Base-by-base conservation (phyloP, 2,113 vertebrate genomes). In the Chamaetylas fuelleborni region DNA sequence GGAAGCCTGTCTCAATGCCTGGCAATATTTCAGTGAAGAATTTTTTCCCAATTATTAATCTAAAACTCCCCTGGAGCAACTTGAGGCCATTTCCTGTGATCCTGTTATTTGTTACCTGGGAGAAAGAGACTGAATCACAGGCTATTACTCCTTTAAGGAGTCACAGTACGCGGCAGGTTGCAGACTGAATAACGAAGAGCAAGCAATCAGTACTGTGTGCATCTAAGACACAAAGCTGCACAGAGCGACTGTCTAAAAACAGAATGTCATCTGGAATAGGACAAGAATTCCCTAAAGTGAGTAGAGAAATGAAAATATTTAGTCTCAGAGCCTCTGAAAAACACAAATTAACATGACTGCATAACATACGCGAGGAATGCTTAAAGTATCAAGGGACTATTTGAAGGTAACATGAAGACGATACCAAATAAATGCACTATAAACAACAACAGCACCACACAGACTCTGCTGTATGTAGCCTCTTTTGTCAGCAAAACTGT, bases 271-370 rank as follows among this genome's bases (percentile, higher is more conserved):
- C 47, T 87, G 48, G 53, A 96, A 81, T n/a, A 96, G 56, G 61
- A 84, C 34, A 92, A 91, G 28, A 88, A 92, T 79, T 91, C 94
- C 83, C 89, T 50, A 48, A 87, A 79, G 83, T 25, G 36, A 92
- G 38, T 23, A 67, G 19, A 92, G 18, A 84, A 95, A 65, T 62
- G 36, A 90, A 93, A 92, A 92, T 86, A 92, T 80, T 92, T 70
- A 70, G 42, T 80, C 67, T 54, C 51, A 38, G 65, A 74, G 62
- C 28, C 70, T 82, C 88, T 82, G 79, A 89, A 92, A 86, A 92
- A 61, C 62, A 82, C 54, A 95, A 90, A 79, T 72, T 95, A 96
- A 79, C 40, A 42, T 19, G 25, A 69, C 48, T 93, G 53, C 69
- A 76, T 79, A 90, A 72, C 48, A 72, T 60, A 16, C 0, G 2